Evolutionary conservation across 2,797 vertebrate species (phyloP).

Genomic region (Heliangelus exortis): DNA sequence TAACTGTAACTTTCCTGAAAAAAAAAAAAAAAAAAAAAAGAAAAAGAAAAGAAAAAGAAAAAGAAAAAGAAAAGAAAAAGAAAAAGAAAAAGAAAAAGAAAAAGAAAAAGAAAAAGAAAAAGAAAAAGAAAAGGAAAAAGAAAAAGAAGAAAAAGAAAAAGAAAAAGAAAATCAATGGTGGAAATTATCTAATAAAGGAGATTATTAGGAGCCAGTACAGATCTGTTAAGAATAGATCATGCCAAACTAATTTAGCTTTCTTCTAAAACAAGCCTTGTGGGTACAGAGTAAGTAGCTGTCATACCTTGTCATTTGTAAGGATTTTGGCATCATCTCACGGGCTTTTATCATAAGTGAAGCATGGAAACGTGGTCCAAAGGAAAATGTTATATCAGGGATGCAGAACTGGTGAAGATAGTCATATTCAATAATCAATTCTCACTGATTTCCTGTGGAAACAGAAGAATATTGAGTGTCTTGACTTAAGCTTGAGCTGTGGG

Average conservation of each 20-base stretch:
- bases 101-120: background rate
- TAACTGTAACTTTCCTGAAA: background rate
- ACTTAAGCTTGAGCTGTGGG: background rate
- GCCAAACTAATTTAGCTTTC: conserved; percentile 67
- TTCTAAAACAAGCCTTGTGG: conserved; percentile 48
- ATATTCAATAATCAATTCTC: conserved; percentile 4
- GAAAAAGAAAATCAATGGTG: background rate
- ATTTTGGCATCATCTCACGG: conserved; percentile 58
- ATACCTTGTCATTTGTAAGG: conserved; percentile 59
- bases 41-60: background rate
- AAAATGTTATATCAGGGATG: background rate
- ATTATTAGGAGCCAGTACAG: conserved; percentile 54
- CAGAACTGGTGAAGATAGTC: background rate
- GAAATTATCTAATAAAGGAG: conserved; percentile 57
- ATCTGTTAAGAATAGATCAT: conserved; percentile 58
- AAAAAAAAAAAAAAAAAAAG: background rate
- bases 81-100: background rate
- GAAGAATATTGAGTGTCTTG: background rate
- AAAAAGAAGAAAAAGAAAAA: background rate
- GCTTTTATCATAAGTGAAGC: conserved; percentile 56
- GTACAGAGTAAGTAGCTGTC: conserved; percentile 57
- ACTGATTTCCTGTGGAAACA: background rate
- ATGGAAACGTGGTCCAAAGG: conserved; percentile 31
- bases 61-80: background rate
- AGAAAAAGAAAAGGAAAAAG: background rate